Base-by-base conservation (phyloP, 2,113 vertebrate species). In the Paradoxurus hermaphroditus region DNA sequence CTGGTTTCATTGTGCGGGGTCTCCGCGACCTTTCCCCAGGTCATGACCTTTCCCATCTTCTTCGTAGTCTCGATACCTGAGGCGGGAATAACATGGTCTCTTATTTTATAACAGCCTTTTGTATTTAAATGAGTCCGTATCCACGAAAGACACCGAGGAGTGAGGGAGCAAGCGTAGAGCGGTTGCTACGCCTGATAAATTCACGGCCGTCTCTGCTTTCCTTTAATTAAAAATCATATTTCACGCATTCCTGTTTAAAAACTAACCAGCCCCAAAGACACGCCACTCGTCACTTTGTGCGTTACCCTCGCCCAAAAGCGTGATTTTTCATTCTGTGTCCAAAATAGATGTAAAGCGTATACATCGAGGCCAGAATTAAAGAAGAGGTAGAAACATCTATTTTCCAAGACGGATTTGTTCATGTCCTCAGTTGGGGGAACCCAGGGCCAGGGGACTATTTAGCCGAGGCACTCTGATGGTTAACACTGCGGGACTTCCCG, bases 151-250 rank as follows among this genome's bases (percentile, higher is more conserved):
- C 95, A 84, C 83, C 41, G 70, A 92, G 59, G 44, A 79, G 3
- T 51, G 44, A 95, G 85, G 72, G 83, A 82, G 73, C 88, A 85
- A 67, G 4, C 93, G 90, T 93, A 59, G 88, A 84, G 41, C 23
- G 14, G 41, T 87, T 87, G 25, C 59, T 96, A 46, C 44, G 15
- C 27, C 81, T 94, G 97, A 65, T 90, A 92, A 86, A 83, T 94
- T 86, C 91, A 92, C 70, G 97, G 49, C 75, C 56, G 56, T 84
- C 86, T 93, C 86, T 93, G 89, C 90, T 97, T 97, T 93, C 96
- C 90, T 91, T 96, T 87, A 94, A 97, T 96, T 96, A 97, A 97
- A 97, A 93, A 87, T 91, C 86, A 18, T 92, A 95, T 96, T 97
- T 96, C 95, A 95, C 62, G 18, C 23, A 85, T 65, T 94, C 84